These are phyloP conservation scores for Ooceraea biroi DNA, from an alignment of 1,140 invertebrate genomes.

Conservation along the genomic window DNA sequence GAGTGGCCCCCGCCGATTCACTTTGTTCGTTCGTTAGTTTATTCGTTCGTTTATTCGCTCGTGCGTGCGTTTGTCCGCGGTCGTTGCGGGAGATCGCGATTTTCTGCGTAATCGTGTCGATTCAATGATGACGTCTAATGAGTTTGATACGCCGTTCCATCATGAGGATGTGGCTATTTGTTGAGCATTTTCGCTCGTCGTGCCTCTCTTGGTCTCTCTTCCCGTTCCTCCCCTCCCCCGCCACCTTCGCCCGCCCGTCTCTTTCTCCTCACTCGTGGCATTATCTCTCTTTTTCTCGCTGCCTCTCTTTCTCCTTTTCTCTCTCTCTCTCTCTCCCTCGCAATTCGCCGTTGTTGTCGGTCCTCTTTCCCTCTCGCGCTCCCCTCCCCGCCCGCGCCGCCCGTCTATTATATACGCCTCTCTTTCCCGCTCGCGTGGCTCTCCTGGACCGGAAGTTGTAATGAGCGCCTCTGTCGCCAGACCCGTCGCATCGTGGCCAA, in stretches of 20 bases:
- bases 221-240: too few relatives aligned
- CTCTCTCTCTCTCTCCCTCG: conserved; percentile 44
- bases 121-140: conserved; percentile 79
- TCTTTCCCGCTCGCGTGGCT: conserved; percentile 65
- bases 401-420: conserved; percentile 28
- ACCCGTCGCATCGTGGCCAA: conserved; percentile 73
- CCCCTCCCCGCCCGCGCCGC: not conserved
- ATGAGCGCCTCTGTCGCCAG: conserved; percentile 82
- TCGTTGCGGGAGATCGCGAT: conserved; percentile 56
- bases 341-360: conserved; percentile 31
- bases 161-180: conserved; percentile 84
- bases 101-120: conserved; percentile 70
- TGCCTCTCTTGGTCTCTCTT: conserved; percentile 67
- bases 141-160: conserved; percentile 82
- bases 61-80: conserved; percentile 47
- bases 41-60: too few relatives aligned
- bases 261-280: too few relatives aligned
- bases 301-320: not conserved
- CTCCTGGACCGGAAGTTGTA: conserved; percentile 81
- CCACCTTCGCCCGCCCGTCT: too few relatives aligned
- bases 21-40: conserved; percentile 21
- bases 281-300: not conserved
- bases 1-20: not conserved
- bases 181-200: conserved; percentile 75
- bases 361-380: conserved; percentile 43